Evolutionary conservation across 2,113 vertebrate species (phyloP).

Genomic region (Phyllostomus discolor): DNA sequence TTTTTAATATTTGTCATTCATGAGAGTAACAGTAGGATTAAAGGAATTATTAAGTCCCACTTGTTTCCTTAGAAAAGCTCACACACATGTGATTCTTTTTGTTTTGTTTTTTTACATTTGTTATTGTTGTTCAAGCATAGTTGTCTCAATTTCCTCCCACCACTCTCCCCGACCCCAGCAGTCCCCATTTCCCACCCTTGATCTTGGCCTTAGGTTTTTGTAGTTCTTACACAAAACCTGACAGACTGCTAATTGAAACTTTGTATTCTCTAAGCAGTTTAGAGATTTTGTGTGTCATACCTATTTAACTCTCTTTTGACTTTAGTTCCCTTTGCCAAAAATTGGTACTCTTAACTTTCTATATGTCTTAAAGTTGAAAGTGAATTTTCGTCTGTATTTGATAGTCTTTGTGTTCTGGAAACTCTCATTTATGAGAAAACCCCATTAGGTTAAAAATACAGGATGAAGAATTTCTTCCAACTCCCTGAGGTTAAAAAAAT

Average conservation of each 20-base stretch:
- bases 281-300: neutral
- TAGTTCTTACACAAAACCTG: neutral
- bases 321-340: neutral
- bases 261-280: neutral
- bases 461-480: neutral
- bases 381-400: slow-evolving; percentile 29
- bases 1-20: neutral
- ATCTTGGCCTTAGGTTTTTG: too few relatives aligned
- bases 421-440: neutral
- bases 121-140: too few relatives aligned
- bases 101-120: too few relatives aligned
- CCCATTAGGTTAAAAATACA: neutral
- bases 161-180: too few relatives aligned
- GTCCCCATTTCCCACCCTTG: too few relatives aligned
- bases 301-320: neutral
- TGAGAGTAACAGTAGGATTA: neutral
- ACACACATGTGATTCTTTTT: too few relatives aligned
- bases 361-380: slow-evolving; percentile 6
- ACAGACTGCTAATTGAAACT: neutral
- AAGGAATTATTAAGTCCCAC: neutral
- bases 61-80: neutral
- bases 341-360: neutral
- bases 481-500: neutral
- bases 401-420: neutral
- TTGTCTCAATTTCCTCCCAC: too few relatives aligned